phyloP scores from a whole-genome alignment of 2,888 invertebrate genomes.

The Timema podura region DNA sequence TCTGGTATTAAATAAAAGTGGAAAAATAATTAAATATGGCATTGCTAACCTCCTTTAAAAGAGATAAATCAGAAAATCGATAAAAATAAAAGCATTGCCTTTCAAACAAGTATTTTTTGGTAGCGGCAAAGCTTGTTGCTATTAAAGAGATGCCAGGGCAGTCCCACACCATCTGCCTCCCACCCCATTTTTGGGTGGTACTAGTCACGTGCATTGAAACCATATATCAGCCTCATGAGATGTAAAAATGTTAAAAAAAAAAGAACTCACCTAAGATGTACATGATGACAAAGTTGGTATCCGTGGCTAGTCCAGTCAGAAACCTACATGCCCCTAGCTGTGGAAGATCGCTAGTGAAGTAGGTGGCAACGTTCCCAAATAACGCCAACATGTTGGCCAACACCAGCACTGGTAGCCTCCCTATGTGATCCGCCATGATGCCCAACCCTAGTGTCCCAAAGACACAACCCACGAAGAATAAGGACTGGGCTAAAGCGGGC shows the following conservation, averaged over 20 bases:
- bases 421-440: constrained; percentile 53
- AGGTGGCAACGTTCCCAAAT: constrained; percentile 51
- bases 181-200: no score
- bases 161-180: no score
- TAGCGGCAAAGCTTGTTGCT: no score
- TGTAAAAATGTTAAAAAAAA: neutral
- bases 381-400: constrained; percentile 52
- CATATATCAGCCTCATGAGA: no score
- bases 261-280: constrained; percentile 53
- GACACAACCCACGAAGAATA: constrained; percentile 58
- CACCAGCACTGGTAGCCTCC: constrained; percentile 53
- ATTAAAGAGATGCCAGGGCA: no score
- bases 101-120: no score
- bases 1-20: no score
- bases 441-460: constrained; percentile 55
- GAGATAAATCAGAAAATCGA: no score
- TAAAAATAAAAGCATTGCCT: no score
- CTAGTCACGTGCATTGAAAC: no score
- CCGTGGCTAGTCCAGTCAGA: constrained; percentile 56
- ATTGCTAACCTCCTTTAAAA: no score
- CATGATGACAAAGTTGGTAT: constrained; percentile 59
- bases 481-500: constrained; percentile 54
- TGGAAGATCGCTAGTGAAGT: constrained; percentile 45
- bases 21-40: no score
- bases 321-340: constrained; percentile 52